These are phyloP conservation scores for Catocala sponsa DNA, from an alignment of 2,888 invertebrate genomes.

Conservation along the genomic window DNA sequence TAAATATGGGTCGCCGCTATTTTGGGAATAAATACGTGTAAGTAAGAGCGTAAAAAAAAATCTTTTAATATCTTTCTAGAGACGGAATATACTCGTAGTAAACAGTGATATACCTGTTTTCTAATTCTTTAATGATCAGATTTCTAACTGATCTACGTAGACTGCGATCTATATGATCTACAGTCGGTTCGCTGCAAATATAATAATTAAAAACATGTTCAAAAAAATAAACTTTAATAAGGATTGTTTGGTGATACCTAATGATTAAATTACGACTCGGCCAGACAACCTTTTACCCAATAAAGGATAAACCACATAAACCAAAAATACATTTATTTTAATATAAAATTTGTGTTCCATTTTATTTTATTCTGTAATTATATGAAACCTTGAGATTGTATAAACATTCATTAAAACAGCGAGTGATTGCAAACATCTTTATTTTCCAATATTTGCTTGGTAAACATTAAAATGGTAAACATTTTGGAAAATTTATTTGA, in stretches of 20 bases:
- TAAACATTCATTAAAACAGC: constrained; percentile 57
- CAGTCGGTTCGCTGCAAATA: too few species aligned
- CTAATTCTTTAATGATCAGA: too few species aligned
- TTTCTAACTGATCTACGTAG: too few species aligned
- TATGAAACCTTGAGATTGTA: constrained; percentile 49
- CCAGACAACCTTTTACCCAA: constrained; percentile 1
- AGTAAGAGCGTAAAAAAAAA: too few species aligned
- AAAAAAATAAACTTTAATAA: too few species aligned
- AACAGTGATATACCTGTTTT: too few species aligned
- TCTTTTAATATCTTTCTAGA: too few species aligned
- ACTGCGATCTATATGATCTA: too few species aligned
- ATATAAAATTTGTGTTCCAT: constrained; percentile 22
- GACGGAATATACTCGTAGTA: too few species aligned
- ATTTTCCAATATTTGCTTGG: constrained; percentile 54
- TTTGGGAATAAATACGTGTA: too few species aligned
- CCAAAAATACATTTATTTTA: neutral
- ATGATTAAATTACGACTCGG: constrained; percentile 3
- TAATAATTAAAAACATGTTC: too few species aligned
- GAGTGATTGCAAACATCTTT: constrained; percentile 58
- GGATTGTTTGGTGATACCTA: neutral
- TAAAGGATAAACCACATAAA: constrained; percentile 2
- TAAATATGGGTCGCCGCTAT: too few species aligned
- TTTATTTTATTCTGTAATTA: constrained; percentile 46
- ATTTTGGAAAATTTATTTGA: constrained; percentile 14
- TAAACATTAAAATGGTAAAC: constrained; percentile 40